Evolutionary conservation across 2,113 vertebrate genomes (phyloP).

Genomic region (Aegithalos caudatus): DNA sequence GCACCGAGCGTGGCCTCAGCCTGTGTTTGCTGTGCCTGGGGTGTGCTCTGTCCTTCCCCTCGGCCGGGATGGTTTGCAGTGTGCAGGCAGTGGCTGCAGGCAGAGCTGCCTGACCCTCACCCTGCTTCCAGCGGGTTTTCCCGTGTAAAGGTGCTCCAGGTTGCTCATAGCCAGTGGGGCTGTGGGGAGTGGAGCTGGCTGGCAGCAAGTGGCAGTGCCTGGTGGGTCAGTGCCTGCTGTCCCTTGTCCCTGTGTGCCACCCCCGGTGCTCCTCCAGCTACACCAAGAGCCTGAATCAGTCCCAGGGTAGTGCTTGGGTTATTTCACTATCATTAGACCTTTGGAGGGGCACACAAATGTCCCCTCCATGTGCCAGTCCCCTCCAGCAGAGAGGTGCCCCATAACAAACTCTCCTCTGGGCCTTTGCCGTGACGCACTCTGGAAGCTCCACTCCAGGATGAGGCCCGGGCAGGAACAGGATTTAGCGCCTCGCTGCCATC

Average conservation of each 20-base stretch:
- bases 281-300: not conserved
- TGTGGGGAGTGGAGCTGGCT: not conserved
- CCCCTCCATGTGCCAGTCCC: too few species aligned
- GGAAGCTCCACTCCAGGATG: not conserved
- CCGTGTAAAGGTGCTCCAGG: not conserved
- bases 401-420: not conserved
- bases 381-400: not conserved
- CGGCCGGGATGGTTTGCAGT: rapidly evolving
- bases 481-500: not conserved
- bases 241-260: not conserved
- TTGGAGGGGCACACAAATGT: not conserved
- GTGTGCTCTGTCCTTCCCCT: not conserved
- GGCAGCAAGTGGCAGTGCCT: rapidly evolving
- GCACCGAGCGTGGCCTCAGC: rapidly evolving
- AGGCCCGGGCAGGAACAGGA: not conserved
- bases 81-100: not conserved
- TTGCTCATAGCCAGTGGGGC: not conserved
- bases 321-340: not conserved
- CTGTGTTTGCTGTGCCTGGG: not conserved
- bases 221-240: not conserved
- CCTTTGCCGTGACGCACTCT: not conserved
- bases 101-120: not conserved
- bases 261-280: rapidly evolving
- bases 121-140: rapidly evolving
- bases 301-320: rapidly evolving